Conservation (phyloP, 2,113 vertebrate genomes). For the Xiphias gladius region DNA sequence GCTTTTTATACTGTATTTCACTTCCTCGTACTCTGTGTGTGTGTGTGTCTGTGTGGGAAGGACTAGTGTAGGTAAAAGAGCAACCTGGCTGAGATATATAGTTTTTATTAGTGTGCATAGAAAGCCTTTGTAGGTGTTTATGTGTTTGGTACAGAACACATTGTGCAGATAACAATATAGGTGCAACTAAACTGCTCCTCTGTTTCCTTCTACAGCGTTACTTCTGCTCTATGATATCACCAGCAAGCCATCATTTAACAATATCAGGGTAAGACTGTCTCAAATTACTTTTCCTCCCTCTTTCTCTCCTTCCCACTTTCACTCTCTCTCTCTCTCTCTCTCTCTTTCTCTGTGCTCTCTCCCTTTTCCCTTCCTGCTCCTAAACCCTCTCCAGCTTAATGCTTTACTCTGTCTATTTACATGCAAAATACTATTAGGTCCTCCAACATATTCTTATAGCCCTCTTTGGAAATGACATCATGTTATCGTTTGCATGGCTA, state of each 20-base stretch:
- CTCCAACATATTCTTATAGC: conserved; percentile 20
- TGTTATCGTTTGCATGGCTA: conserved; percentile 39
- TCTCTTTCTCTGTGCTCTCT: background rate
- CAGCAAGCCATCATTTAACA: conserved; percentile 95
- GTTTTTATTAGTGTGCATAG: conserved; percentile 28
- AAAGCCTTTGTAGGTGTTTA: conserved; percentile 22
- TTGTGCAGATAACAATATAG: conserved; percentile 26
- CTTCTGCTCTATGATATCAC: conserved; percentile 98
- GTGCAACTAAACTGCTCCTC: conserved; percentile 7
- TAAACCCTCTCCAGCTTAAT: conserved; percentile 38
- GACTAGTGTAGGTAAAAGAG: conserved; percentile 18
- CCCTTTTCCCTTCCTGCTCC: conserved; percentile 37
- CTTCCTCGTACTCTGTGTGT: conserved; percentile 36
- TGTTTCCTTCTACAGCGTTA: conserved; percentile 86
- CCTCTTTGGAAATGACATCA: conserved; percentile 44
- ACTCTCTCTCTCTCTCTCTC: conserved; percentile 8
- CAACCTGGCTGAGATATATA: conserved; percentile 13
- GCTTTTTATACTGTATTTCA: conserved; percentile 18
- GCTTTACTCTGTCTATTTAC: conserved; percentile 39
- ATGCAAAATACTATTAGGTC: conserved; percentile 44
- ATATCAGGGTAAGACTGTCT: conserved; percentile 90
- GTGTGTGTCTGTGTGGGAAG: conserved; percentile 16
- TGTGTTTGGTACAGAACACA: conserved; percentile 26
- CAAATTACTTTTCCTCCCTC: conserved; percentile 9
- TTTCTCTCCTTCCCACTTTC: background rate